Percentiles rank a stretch among this genome's conserved stretches.
Evolutionary conservation across 2,797 vertebrate species (phyloP).

Genomic region (Sandelia bainsii): DNA sequence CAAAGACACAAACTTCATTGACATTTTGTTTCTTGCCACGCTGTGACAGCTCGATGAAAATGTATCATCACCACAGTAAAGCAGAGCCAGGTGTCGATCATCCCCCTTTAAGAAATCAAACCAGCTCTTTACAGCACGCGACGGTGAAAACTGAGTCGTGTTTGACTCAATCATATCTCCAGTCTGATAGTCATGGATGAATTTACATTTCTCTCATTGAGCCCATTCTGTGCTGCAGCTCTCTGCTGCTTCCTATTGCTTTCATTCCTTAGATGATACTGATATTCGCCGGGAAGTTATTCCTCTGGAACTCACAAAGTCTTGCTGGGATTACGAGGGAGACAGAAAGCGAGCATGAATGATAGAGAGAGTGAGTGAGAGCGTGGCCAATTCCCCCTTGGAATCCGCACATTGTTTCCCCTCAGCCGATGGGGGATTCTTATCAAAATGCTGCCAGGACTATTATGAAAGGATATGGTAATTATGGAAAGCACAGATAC

Average conservation of each 20-base stretch:
- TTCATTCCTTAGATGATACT: constrained; percentile 36
- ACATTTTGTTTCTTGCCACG: not conserved
- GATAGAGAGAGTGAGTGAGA: constrained; percentile 23
- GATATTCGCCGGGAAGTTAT: constrained; percentile 39
- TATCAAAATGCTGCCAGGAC: constrained; percentile 76
- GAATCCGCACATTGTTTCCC: constrained; percentile 71
- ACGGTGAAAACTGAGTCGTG: constrained; percentile 21
- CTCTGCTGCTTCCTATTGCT: constrained; percentile 37
- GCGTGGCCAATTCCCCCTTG: constrained; percentile 52
- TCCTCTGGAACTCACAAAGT: constrained; percentile 50
- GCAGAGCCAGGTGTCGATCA: constrained; percentile 11
- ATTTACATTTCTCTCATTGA: constrained; percentile 35
- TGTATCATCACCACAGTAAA: not conserved
- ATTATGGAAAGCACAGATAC: constrained; percentile 71
- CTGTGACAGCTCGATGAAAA: constrained; percentile 6
- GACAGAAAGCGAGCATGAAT: constrained; percentile 7
- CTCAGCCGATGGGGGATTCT: constrained; percentile 66
- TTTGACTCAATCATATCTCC: constrained; percentile 34
- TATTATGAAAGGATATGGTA: constrained; percentile 82
- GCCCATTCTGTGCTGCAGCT: constrained; percentile 10
- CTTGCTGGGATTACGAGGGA: constrained; percentile 50
- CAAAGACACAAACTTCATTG: not conserved
- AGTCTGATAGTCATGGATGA: constrained; percentile 34
- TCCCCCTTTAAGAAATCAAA: constrained; percentile 25
- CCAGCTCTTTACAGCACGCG: constrained; percentile 13